Base-by-base conservation (phyloP, 1,140 invertebrate genomes). In the Manduca sexta region DNA sequence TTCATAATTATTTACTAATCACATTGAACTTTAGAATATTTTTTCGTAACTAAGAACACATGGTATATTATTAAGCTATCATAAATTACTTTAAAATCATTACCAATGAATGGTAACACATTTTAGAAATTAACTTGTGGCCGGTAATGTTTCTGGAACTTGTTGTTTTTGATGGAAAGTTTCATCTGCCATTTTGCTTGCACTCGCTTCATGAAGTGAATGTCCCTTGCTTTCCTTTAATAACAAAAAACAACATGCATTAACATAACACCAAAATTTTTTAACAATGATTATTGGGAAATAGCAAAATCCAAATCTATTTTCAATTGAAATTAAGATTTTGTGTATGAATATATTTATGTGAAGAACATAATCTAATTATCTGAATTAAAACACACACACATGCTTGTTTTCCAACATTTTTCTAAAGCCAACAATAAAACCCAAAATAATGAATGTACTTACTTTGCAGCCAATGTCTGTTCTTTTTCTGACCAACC, bases 91-190 rank as follows among this genome's bases (percentile, higher is more conserved):
- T 13, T 37, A 30, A 30, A 30, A 30, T 15, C 12, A 14, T 2
- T 37, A 14, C 35, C 14, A 15, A 37, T 37, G 16, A 37, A 26
- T 4, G 26, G 15, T 15, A 37, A 17, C 34, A 17, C 34, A 46
- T 13, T 11, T 41, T 92, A 95, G 70, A 93, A 94, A 55, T 92
- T 90, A 43, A 94, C 90, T 89, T 96, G 95, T 45, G 81, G 86
- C 56, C 95, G 89, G 77, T 93, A 96, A 85, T 97, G 92, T 48
- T 88, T 90, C 76, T 97, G 96, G 39, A 96, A 84, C 79, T 96
- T 96, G 69, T 98, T 98, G 2, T 90, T 91, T 72, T 94, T 95
- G 8, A 93, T 74, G 14, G 94, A 93, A 18, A 97, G 72, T 66
- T 94, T 91, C 72, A 93, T 91, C 31, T 88, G 86, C 78, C 92